Evolutionary conservation across 2,797 vertebrate genomes (phyloP).

Genomic region (Acanthurus leucopareius): DNA sequence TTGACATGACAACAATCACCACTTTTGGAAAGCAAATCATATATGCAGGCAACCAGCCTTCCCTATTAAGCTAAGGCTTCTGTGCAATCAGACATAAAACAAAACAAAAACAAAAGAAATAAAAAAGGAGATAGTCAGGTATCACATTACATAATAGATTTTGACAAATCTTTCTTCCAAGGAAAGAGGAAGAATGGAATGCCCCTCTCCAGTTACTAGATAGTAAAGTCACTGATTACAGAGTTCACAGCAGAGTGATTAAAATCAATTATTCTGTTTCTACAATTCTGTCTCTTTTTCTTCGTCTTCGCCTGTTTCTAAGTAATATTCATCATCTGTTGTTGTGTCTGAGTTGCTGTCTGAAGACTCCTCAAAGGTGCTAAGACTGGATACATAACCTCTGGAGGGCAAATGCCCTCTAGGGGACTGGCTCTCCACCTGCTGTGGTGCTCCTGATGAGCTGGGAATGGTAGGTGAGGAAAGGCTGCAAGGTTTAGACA

Average conservation of each 20-base stretch:
- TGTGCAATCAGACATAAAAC: neutral
- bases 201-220: no score
- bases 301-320: conserved; percentile 81
- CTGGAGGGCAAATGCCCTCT: conserved; percentile 75
- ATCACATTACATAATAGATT: conserved; percentile 5
- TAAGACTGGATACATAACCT: conserved; percentile 77
- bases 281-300: conserved; percentile 95
- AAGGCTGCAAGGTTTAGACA: conserved; percentile 78
- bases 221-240: neutral
- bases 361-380: conserved; percentile 87
- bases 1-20: conserved; percentile 24
- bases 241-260: neutral
- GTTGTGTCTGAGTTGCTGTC: conserved; percentile 88
- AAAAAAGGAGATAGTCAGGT: conserved; percentile 12
- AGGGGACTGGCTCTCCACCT: conserved; percentile 74
- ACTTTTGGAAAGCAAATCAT: conserved; percentile 45
- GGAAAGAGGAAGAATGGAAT: no score
- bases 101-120: neutral
- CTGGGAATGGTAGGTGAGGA: conserved; percentile 57
- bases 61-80: neutral
- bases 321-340: conserved; percentile 96
- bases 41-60: conserved; percentile 23
- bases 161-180: neutral
- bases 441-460: conserved; percentile 51
- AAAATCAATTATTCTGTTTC: conserved; percentile 34